These are phyloP conservation scores for Felis catus DNA, from an alignment of 2,113 vertebrate species.

Conservation along the genomic window F.catus_Fca126_mat1.0 CM031412.1:191572001-191572500, in stretches of 20 bases:
- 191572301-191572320: not conserved
- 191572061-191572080: not conserved
- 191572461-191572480: not conserved
- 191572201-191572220: not conserved
- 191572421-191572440: not conserved
- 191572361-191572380: not conserved
- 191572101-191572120: not conserved
- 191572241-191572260: not conserved
- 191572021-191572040: not conserved
- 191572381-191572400: not conserved
- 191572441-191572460: not conserved
- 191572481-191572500: not conserved
- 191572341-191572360: not conserved
- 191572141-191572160: not conserved
- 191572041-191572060: not conserved
- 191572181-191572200: not conserved
- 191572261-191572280: not conserved
- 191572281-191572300: not conserved
- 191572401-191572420: not conserved
- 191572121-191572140: not conserved
- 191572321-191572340: not conserved
- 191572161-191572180: not conserved
- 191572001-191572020: not conserved
- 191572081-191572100: fast-evolving
- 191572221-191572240: not conserved